Evolutionary conservation across 2,113 vertebrate species (phyloP), one percentile per base, ranked within the genome.

Genomic region (Otis tarda): DNA sequence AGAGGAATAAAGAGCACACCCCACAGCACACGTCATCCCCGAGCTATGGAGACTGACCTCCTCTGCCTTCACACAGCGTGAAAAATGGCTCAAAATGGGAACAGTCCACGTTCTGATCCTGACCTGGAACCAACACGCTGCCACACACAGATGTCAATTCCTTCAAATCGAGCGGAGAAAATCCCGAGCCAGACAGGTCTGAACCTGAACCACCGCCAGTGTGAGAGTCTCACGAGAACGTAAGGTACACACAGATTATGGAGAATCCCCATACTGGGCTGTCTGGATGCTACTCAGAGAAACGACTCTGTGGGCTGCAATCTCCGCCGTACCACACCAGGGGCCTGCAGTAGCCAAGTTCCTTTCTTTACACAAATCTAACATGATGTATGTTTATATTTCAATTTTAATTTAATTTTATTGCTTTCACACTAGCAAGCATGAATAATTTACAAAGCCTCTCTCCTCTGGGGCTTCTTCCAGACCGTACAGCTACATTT

Each of bases 401-500:
- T 95, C 96, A 83, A 83, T 95, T 95, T 96, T 88, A 93, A 97
- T 96, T 95, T 93, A 17, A 89, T 92, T 94, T 91, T 68, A 91
- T 83, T 85, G 88, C 96, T 95, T 92, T 95, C 94, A 93, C 92
- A 91, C 86, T 80, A 82, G 63, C 33, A 30, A 73, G 52, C 75
- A 83, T 95, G 88, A 94, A 97, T 97, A 95, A 97, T 96, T 95
- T 13, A 95, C 83, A 75, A 57, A 90, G 92, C 47, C 67, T 37
- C 61, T 52, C 61, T 85, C 90, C 94, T 80, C 12, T 14, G 92
- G 92, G 95, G 80, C 80, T 87, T 53, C 91, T 88, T 50, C 30
- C 0, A 1, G 61, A 7, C 55, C 15, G 1, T 5, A 4, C 70
- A 39, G 76, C 18, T 69, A 1, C 31, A 50, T 92, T 93, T 95